Conservation (phyloP, 2,113 vertebrate species). For the Rhinoderma darwinii region DNA sequence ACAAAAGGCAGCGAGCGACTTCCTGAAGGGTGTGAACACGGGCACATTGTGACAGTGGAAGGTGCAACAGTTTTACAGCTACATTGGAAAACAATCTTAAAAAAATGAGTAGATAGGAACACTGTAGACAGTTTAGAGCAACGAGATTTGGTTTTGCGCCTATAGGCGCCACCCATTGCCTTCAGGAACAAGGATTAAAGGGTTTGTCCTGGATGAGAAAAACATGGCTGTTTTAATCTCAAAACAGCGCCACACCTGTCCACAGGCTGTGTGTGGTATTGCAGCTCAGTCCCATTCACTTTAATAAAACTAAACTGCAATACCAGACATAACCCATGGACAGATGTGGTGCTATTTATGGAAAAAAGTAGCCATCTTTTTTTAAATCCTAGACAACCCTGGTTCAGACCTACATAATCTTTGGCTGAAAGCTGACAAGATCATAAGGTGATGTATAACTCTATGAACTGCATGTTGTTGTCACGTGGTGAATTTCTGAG, state of each 20-base stretch:
- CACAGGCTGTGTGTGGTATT: no score
- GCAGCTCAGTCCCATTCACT: no score
- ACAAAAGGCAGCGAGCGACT: not conserved
- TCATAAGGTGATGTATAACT: not conserved
- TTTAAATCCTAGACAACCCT: no score
- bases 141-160: not conserved
- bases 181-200: not conserved
- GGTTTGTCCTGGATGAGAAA: no score
- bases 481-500: not conserved
- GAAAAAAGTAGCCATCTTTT: no score
- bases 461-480: not conserved
- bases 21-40: conserved; percentile 30
- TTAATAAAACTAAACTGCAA: no score
- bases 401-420: no score
- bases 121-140: not conserved
- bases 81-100: not conserved
- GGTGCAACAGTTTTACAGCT: not conserved
- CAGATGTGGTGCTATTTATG: no score
- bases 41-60: conserved; percentile 11
- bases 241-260: no score
- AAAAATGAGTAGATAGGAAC: not conserved
- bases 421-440: no score
- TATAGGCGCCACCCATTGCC: not conserved
- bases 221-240: no score
- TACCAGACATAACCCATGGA: no score